phyloP scores from a whole-genome alignment of 2,113 vertebrate species.

The Petaurus breviceps region DNA sequence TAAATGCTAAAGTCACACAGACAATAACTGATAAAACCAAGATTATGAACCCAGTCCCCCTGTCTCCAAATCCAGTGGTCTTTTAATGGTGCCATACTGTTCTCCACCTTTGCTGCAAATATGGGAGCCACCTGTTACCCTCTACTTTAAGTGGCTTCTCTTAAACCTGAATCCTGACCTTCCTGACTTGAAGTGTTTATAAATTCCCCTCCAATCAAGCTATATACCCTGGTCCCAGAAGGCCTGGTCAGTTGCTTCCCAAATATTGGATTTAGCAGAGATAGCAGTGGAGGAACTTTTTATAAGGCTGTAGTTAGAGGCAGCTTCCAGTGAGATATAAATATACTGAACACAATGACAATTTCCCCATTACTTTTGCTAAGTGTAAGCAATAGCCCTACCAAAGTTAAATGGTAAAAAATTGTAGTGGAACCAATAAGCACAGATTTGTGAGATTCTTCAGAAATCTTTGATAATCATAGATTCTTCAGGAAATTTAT shows the following conservation, averaged over 20 bases:
- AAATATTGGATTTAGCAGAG: not conserved
- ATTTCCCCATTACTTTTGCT: not conserved
- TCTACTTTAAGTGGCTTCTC: not conserved
- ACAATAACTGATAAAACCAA: not conserved
- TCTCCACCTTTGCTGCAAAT: not conserved
- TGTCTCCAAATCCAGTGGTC: not conserved
- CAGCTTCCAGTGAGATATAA: not conserved
- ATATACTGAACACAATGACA: not conserved
- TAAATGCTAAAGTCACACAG: not conserved
- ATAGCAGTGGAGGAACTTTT: not conserved
- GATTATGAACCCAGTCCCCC: not conserved
- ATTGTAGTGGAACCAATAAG: not conserved
- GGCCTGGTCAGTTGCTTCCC: not conserved
- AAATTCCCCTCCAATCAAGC: not conserved
- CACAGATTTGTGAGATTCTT: not conserved
- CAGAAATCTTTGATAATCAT: not conserved
- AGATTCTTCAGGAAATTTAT: not conserved
- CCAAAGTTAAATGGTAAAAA: not conserved
- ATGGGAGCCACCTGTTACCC: not conserved
- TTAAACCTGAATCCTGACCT: not conserved
- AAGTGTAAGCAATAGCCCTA: not conserved
- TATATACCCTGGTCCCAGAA: not conserved
- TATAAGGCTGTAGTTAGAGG: not conserved
- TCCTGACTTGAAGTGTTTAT: not conserved
- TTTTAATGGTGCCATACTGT: not conserved